Evolutionary conservation across 2,113 vertebrate species (phyloP).

Genomic region (Dipodomys stephensi): DNA sequence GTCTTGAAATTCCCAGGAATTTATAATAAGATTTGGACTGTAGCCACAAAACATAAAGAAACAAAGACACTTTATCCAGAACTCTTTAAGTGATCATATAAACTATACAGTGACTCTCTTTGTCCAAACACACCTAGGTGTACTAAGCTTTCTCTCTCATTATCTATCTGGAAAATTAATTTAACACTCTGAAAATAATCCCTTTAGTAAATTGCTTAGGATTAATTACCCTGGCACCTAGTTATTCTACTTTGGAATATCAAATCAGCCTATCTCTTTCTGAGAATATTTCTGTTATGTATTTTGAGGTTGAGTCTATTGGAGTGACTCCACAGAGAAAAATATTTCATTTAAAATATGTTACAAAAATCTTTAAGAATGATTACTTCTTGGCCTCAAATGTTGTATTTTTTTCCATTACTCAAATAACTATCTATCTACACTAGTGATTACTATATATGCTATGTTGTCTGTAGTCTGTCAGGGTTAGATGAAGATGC

Average conservation of each 20-base stretch:
- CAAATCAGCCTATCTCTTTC: background rate
- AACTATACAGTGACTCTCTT: too few relatives aligned
- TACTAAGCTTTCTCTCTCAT: rapidly evolving
- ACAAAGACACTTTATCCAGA: background rate
- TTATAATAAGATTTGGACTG: background rate
- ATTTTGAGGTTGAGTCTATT: too few relatives aligned
- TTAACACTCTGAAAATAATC: background rate
- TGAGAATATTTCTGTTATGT: too few relatives aligned
- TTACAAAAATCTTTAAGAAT: background rate
- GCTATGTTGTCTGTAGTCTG: background rate
- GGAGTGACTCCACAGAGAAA: background rate
- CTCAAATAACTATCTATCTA: background rate
- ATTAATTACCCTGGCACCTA: background rate
- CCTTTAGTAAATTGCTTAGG: background rate
- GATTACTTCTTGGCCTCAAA: background rate
- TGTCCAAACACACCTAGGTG: too few relatives aligned
- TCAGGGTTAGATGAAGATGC: background rate
- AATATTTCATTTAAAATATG: background rate
- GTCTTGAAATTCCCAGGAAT: background rate
- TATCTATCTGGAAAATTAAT: too few relatives aligned
- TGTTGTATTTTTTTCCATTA: background rate
- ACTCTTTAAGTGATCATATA: background rate
- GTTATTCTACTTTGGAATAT: background rate
- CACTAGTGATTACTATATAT: background rate
- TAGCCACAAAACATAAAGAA: background rate